Conservation (phyloP, 2,113 vertebrate species). For the Larimichthys crocea region DNA sequence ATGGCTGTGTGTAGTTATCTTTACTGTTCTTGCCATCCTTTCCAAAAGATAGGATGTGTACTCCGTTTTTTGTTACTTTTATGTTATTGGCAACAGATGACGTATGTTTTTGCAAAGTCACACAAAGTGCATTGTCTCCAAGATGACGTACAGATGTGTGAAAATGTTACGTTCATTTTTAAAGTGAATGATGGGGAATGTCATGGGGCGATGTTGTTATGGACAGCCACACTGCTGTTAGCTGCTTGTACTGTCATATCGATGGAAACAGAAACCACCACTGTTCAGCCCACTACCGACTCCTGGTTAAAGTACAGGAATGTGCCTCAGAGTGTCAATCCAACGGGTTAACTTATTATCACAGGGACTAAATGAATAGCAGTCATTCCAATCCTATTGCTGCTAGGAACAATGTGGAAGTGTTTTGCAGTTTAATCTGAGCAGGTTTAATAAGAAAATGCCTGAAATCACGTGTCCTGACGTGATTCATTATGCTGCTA, state of each 20-base stretch:
- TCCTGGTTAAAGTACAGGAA: slow-evolving; percentile 34
- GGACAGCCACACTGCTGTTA: slow-evolving; percentile 31
- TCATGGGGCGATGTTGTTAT: slow-evolving; percentile 43
- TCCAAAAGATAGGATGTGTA: background rate
- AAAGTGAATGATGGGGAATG: background rate
- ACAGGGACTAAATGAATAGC: slow-evolving; percentile 27
- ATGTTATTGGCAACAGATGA: background rate
- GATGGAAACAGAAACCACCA: slow-evolving; percentile 39
- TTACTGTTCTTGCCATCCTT: background rate
- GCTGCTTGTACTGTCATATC: slow-evolving; percentile 34
- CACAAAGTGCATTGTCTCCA: slow-evolving; percentile 9
- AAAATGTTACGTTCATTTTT: background rate
- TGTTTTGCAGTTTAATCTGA: slow-evolving; percentile 35
- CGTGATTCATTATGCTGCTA: slow-evolving; percentile 22
- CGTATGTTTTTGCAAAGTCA: background rate
- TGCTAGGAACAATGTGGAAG: slow-evolving; percentile 17
- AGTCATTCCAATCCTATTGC: slow-evolving; percentile 23
- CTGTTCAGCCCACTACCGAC: slow-evolving; percentile 36
- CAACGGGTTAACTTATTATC: slow-evolving; percentile 26
- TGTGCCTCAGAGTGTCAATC: slow-evolving; percentile 34
- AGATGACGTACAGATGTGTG: background rate
- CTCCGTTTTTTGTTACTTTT: background rate
- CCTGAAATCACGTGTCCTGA: slow-evolving; percentile 19
- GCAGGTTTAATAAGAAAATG: slow-evolving; percentile 32
- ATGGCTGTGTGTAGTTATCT: background rate